Evolutionary conservation across 2,113 vertebrate genomes (phyloP).

Genomic region (Thomomys bottae): DNA sequence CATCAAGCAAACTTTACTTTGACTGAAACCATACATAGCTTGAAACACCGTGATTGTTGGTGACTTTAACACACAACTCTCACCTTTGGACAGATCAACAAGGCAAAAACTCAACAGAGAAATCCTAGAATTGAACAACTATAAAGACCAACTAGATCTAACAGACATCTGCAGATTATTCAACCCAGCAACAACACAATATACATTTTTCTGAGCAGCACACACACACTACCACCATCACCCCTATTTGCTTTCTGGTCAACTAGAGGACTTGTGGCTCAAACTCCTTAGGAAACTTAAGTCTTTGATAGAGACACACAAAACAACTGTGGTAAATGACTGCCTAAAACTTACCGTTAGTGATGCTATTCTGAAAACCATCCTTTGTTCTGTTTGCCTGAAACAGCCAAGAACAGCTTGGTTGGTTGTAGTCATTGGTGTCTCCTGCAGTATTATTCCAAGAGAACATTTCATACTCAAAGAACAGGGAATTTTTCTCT

Average conservation of each 20-base stretch:
- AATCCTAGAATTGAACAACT: no score
- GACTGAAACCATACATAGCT: no score
- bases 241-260: not conserved
- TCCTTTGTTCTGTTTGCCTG: not conserved
- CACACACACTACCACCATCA: not conserved
- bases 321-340: not conserved
- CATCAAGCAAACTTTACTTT: no score
- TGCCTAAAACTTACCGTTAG: not conserved
- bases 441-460: not conserved
- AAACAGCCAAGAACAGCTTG: not conserved
- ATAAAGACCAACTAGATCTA: no score
- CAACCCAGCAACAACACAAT: no score
- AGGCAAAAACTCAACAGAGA: no score
- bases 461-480: not conserved
- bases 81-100: no score
- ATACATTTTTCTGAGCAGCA: no score
- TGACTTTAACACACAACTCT: no score
- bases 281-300: not conserved
- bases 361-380: no score
- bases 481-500: not conserved
- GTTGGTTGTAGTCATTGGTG: not conserved
- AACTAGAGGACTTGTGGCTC: not conserved
- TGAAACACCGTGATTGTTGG: no score
- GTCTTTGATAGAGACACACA: not conserved
- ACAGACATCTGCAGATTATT: no score